phyloP scores from a whole-genome alignment of 2,113 vertebrate species.

The Corapipo altera region DNA sequence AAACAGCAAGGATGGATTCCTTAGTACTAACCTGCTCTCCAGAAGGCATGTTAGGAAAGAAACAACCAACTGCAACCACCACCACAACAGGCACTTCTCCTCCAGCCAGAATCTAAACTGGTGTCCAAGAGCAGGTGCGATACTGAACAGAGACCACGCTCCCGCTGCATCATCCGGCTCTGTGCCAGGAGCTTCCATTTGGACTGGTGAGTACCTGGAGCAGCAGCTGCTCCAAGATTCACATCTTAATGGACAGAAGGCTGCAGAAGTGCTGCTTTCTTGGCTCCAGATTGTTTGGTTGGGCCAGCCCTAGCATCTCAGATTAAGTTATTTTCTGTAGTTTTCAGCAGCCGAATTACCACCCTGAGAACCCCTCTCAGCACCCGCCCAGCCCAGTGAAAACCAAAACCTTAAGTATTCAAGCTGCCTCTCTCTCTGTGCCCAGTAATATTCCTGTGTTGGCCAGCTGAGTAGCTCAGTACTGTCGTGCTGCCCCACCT shows the following conservation, averaged over 20 bases:
- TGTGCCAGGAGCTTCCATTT: accelerated
- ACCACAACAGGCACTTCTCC: background rate
- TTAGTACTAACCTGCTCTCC: background rate
- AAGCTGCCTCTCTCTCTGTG: background rate
- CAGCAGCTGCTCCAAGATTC: background rate
- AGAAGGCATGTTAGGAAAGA: background rate
- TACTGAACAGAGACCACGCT: accelerated
- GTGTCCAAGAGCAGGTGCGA: background rate
- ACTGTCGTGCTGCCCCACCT: background rate
- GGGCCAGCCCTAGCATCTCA: background rate
- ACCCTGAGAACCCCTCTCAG: background rate
- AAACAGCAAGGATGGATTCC: background rate
- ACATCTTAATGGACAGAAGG: background rate
- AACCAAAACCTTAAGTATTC: background rate
- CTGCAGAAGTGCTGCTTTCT: background rate
- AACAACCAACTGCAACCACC: background rate
- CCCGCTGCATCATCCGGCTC: accelerated
- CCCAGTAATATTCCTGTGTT: background rate
- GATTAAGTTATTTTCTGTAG: background rate
- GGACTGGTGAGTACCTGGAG: background rate
- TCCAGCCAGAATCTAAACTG: no score
- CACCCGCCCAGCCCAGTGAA: accelerated
- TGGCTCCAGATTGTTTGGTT: background rate
- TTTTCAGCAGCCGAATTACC: background rate
- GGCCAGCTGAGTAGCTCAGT: background rate